phyloP scores from a whole-genome alignment of 2,797 vertebrate genomes.

The Carapus acus region DNA sequence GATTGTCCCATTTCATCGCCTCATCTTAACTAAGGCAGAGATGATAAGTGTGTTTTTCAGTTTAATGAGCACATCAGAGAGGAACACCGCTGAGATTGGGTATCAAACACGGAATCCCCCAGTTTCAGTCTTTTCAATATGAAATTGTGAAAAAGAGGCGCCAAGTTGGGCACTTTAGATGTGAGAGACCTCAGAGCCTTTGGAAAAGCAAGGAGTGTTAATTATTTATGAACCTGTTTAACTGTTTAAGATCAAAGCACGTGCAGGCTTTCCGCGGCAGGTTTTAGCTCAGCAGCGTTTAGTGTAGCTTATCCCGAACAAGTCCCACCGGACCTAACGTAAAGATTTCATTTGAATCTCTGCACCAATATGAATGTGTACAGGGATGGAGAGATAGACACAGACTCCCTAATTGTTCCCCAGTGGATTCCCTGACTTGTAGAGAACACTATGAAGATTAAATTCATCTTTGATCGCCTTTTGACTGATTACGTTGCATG shows the following conservation, averaged over 20 bases:
- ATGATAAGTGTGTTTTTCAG: no score
- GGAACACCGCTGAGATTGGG: background rate
- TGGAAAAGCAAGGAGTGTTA: slow-evolving; percentile 30
- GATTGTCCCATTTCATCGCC: no score
- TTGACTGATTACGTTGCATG: no score
- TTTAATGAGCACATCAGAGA: background rate
- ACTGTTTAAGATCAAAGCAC: slow-evolving; percentile 52
- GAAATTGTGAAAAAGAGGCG: slow-evolving; percentile 5
- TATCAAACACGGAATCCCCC: background rate
- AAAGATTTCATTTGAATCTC: background rate
- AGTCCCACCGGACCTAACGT: slow-evolving; percentile 15
- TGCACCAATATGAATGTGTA: no score
- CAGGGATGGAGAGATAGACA: slow-evolving; percentile 33
- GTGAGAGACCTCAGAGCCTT: background rate
- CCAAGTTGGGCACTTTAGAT: background rate
- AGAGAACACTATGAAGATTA: no score
- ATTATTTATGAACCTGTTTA: slow-evolving; percentile 50
- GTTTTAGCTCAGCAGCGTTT: slow-evolving; percentile 34
- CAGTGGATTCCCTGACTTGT: no score
- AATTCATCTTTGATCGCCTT: no score
- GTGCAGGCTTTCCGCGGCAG: slow-evolving; percentile 22
- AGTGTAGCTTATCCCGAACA: slow-evolving; percentile 29
- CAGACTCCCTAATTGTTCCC: no score
- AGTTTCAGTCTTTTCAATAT: background rate
- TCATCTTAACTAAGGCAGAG: no score